A percentile compares a stretch with the other conserved stretches of the same genome.
Evolutionary conservation across 1,140 invertebrate genomes (phyloP).

Genomic region (Bathynomus jamesi): DNA sequence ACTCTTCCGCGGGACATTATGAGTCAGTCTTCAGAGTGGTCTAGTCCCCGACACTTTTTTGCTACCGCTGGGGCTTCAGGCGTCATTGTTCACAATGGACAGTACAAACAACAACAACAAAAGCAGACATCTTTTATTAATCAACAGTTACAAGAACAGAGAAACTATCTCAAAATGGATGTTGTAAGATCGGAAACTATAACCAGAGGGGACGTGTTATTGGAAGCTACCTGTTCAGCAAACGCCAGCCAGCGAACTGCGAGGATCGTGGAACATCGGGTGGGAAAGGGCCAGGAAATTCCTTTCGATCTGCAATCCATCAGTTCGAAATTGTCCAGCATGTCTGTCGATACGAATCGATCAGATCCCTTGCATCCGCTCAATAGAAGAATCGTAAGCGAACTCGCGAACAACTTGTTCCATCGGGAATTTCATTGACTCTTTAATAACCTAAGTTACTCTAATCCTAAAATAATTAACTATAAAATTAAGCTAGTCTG

Average conservation of each 20-base stretch:
- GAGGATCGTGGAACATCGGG: background rate
- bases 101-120: background rate
- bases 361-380: no score
- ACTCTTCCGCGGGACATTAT: slow-evolving; percentile 1
- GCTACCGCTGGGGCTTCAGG: background rate
- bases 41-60: background rate
- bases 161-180: background rate
- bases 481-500: no score
- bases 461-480: no score
- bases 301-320: background rate
- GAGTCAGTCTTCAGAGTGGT: background rate
- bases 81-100: background rate
- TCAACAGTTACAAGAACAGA: background rate
- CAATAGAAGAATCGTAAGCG: no score
- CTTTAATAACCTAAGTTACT: no score
- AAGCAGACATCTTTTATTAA: background rate
- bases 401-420: no score
- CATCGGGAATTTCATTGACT: no score
- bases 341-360: background rate
- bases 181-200: no score
- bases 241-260: background rate
- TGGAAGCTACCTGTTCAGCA: background rate
- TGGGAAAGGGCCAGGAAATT: background rate
- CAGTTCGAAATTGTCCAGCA: background rate
- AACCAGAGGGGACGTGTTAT: background rate